Conservation (phyloP, 1,140 invertebrate species). For the Venturia canescens region DNA sequence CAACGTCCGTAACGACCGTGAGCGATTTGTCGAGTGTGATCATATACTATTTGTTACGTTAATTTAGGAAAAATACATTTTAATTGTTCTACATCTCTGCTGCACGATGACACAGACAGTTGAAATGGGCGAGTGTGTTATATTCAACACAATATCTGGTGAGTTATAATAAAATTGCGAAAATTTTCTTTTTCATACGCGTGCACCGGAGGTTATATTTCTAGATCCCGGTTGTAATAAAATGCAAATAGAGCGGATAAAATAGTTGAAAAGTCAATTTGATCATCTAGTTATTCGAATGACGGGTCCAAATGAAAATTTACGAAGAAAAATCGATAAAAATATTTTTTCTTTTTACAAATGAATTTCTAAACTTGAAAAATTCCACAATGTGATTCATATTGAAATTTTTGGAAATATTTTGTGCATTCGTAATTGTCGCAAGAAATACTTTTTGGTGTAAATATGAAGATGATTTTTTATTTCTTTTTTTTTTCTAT, state of each 20-base stretch:
- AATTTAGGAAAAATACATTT: constrained; percentile 25
- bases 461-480: too few species aligned
- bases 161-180: constrained; percentile 17
- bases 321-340: too few species aligned
- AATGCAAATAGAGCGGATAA: neutral
- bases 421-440: too few species aligned
- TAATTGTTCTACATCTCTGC: neutral
- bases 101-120: constrained; percentile 30
- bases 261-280: neutral
- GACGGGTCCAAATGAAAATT: too few species aligned
- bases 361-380: too few species aligned
- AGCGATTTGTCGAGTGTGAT: neutral
- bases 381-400: too few species aligned
- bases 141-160: constrained; percentile 54
- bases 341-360: too few species aligned
- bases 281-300: too few species aligned
- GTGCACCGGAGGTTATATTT: constrained; percentile 36
- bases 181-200: neutral
- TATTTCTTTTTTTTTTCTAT: too few species aligned
- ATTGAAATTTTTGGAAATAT: too few species aligned
- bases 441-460: too few species aligned
- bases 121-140: constrained; percentile 40
- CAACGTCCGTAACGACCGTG: neutral
- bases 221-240: neutral
- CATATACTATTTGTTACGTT: constrained; percentile 1